These are phyloP conservation scores for Bufo gargarizans DNA, from an alignment of 2,113 vertebrate genomes.

Conservation along the genomic window DNA sequence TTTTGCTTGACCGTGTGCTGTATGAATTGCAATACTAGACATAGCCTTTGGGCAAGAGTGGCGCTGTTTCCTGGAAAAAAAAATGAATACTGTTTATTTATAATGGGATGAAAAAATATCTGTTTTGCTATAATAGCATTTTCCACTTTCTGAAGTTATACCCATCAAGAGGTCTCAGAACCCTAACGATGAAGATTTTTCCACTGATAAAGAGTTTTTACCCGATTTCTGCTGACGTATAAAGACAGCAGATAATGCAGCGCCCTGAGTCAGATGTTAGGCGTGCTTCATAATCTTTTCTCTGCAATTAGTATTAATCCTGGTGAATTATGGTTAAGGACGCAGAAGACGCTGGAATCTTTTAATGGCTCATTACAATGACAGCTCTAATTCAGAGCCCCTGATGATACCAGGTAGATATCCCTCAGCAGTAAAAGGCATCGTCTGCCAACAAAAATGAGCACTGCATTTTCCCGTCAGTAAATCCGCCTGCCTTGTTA, in stretches of 20 bases:
- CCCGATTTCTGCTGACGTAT: not conserved
- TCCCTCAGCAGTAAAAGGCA: not conserved
- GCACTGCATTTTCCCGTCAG: not conserved
- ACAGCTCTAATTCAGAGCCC: not conserved
- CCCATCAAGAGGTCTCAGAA: not conserved
- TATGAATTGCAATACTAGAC: no score
- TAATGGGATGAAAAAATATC: no score
- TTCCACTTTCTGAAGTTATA: not conserved
- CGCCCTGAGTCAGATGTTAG: not conserved
- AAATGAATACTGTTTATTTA: no score
- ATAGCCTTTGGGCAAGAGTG: no score
- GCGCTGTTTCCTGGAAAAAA: no score
- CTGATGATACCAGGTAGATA: not conserved
- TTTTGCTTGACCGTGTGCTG: no score
- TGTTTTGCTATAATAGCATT: no score
- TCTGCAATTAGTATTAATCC: conserved; percentile 9
- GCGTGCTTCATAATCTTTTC: conserved; percentile 2
- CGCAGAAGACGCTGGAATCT: not conserved
- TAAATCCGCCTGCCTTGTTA: not conserved
- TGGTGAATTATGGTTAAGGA: not conserved
- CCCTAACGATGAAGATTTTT: not conserved
- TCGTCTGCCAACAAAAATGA: not conserved
- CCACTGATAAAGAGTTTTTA: not conserved
- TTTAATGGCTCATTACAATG: not conserved
- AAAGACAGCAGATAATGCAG: not conserved